These are phyloP conservation scores for Oreochromis spilurus DNA, from an alignment of 2,113 vertebrate species.

Conservation along the genomic window DNA sequence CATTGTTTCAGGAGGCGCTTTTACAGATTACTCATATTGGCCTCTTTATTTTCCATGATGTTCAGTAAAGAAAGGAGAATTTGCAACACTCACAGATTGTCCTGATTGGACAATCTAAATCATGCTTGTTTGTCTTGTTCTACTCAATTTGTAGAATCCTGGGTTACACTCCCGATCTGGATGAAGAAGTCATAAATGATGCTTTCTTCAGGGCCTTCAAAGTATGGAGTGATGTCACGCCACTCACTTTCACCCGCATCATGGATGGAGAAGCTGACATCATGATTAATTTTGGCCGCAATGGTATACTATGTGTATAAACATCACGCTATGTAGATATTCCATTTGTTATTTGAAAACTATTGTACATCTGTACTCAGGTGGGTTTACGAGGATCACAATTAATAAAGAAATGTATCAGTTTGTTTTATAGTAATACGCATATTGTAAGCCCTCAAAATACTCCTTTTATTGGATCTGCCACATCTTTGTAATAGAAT, in stretches of 20 bases:
- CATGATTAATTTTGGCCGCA: conserved; percentile 98
- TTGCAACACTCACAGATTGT: not conserved
- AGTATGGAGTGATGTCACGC: conserved; percentile 96
- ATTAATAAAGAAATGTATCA: not conserved
- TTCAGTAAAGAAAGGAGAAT: not conserved
- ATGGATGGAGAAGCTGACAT: conserved; percentile 96
- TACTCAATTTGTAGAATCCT: conserved; percentile 79
- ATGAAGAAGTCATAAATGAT: conserved; percentile 89
- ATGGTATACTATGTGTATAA: conserved; percentile 75
- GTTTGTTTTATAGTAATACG: not conserved
- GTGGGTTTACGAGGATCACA: not conserved
- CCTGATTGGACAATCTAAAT: not conserved
- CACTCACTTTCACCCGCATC: conserved; percentile 83
- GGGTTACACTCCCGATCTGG: conserved; percentile 87
- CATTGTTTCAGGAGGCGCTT: conserved; percentile 8
- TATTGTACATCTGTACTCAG: not conserved
- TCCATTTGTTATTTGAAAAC: not conserved
- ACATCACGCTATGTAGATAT: not conserved
- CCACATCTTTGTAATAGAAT: not conserved
- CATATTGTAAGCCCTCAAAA: not conserved
- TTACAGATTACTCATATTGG: conserved; percentile 30
- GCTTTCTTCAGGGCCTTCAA: conserved; percentile 94
- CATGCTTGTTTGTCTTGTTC: not conserved
- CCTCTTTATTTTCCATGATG: not conserved
- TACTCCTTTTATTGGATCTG: not conserved